Evolutionary conservation across 2,888 invertebrate species (phyloP).

Genomic region (Lasioglossum vierecki): DNA sequence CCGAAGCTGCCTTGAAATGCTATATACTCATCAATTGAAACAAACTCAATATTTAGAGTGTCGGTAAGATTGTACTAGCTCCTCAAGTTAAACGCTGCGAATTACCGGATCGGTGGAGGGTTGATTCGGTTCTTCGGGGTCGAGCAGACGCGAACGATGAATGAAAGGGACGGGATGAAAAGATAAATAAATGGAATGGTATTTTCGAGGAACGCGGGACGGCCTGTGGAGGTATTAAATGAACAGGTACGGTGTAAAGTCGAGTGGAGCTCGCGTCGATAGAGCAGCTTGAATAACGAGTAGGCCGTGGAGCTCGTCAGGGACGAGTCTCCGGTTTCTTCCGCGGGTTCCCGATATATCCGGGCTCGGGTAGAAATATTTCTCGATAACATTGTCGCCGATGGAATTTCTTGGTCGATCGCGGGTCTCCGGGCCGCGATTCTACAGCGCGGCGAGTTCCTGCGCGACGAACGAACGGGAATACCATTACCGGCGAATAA

Average conservation of each 20-base stretch:
- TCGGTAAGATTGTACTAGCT: not conserved
- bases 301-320: not conserved
- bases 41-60: not conserved
- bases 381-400: slow-evolving; percentile 56
- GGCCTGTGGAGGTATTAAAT: not conserved
- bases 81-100: not conserved
- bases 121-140: not conserved
- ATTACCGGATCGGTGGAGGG: not conserved
- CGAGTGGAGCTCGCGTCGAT: not conserved
- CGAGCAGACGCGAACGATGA: not conserved
- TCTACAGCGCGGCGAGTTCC: slow-evolving; percentile 19
- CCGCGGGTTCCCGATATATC: slow-evolving; percentile 2
- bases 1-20: too few species aligned
- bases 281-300: not conserved
- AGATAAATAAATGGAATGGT: not conserved
- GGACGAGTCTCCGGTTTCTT: slow-evolving; percentile 7
- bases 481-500: slow-evolving; percentile 57
- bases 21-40: not conserved
- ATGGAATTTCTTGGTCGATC: slow-evolving; percentile 54
- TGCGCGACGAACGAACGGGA: slow-evolving; percentile 50
- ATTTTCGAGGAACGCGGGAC: not conserved
- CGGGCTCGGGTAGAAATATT: slow-evolving; percentile 39
- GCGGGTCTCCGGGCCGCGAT: slow-evolving; percentile 35
- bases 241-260: not conserved
- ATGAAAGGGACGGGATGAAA: not conserved